Evolutionary conservation across 2,888 invertebrate genomes (phyloP).

Genomic region (Pantelozetes paolii): DNA sequence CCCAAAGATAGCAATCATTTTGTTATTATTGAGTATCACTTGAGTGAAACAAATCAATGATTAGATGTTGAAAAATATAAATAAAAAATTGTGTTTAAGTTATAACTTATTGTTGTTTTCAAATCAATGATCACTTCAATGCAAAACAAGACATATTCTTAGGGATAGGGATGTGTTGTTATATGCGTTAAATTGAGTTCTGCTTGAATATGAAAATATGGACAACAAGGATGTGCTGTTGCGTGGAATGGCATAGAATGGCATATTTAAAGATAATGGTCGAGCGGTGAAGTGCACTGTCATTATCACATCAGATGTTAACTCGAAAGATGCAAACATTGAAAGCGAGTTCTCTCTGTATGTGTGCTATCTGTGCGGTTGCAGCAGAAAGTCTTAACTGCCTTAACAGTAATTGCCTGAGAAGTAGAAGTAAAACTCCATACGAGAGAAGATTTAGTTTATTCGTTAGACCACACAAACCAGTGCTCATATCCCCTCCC

Average conservation of each 20-base stretch:
- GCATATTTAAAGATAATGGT: constrained; percentile 32
- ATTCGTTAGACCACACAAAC: constrained; percentile 31
- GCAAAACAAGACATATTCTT: neutral
- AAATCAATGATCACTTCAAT: neutral
- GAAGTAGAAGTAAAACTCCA: constrained; percentile 29
- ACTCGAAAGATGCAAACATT: constrained; percentile 25
- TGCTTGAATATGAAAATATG: constrained; percentile 8
- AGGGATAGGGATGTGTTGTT: neutral
- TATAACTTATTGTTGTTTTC: neutral
- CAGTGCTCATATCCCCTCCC: constrained; percentile 29
- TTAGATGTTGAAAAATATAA: neutral
- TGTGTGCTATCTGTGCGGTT: constrained; percentile 1
- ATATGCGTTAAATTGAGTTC: constrained; percentile 13
- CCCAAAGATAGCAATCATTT: constrained; percentile 24
- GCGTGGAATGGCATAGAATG: constrained; percentile 29
- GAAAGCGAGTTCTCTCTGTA: neutral
- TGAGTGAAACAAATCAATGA: neutral
- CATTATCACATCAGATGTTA: constrained; percentile 33
- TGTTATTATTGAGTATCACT: neutral
- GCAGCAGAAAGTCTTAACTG: neutral
- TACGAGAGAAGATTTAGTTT: constrained; percentile 22
- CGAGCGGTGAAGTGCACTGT: constrained; percentile 28
- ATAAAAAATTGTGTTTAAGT: neutral
- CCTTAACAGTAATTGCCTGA: constrained; percentile 23
- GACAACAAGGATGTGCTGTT: constrained; percentile 31